Evolutionary conservation across 2,888 invertebrate genomes (phyloP), one percentile per base, ranked within the genome.

Genomic region (Leptinotarsa peninsularis): DNA sequence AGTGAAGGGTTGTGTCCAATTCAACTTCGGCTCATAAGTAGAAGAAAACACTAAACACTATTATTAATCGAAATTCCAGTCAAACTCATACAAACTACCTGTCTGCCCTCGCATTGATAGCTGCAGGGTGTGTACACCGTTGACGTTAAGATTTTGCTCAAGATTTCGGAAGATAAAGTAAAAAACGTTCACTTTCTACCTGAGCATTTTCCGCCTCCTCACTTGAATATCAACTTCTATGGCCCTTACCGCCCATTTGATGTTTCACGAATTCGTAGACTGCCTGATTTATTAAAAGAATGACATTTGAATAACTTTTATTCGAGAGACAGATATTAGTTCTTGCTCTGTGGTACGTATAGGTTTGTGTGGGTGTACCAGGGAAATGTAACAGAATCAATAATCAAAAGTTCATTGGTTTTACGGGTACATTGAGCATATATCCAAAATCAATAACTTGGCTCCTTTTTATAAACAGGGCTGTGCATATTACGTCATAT

Each of bases 11-110:
- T 58, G 58, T 58, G 18, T 23, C 23, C 58, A 18, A 63, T n/a
- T 63, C 63, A n/a, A n/a, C 63, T 33, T 63, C 14, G 63, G 33
- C 23, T 63, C 63, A 14, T 63, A n/a, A 63, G 7, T 43, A n/a
- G 33, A 43, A 63, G 43, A 63, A 63, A 63, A 23, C 23, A 23
- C 23, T 43, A 63, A 63, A 27, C 63, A 63, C 63, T 63, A 33
- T 63, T 63, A 63, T 63, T 63, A 63, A 63, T 63, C 63, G n/a
- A 63, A 63, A 63, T 63, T 63, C 63, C 63, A 43, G 63, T 63
- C 63, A 63, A 63, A 63, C 43, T 63, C 27, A 33, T 63, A 33
- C 63, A 63, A 33, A 63, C 63, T 63, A 63, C 63, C 63, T 63
- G 63, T 63, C 63, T 63, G 63, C 63, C 63, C 33, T 63, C 63